phyloP scores from a whole-genome alignment of 1,140 invertebrate genomes.

The Drosophila seguyi region DNA sequence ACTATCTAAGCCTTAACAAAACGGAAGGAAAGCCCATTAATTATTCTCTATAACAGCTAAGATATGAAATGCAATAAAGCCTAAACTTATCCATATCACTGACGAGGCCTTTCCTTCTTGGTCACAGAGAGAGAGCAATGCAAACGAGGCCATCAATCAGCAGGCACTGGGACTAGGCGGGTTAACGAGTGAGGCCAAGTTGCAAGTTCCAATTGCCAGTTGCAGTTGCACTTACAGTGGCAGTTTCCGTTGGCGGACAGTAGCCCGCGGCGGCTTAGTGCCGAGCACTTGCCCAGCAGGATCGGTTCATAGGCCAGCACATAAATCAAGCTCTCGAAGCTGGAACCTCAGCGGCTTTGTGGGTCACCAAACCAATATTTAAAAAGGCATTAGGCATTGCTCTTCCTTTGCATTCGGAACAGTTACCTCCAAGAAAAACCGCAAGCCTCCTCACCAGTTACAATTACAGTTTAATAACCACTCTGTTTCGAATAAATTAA shows the following conservation, averaged over 20 bases:
- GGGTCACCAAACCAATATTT: conserved; percentile 27
- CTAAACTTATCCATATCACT: conserved; percentile 65
- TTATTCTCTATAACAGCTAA: conserved; percentile 70
- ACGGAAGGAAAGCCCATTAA: conserved; percentile 28
- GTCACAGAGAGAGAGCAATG: conserved; percentile 8
- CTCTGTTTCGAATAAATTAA: conserved; percentile 64
- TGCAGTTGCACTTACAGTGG: conserved; percentile 20
- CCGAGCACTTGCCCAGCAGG: conserved; percentile 9
- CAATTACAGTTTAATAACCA: conserved; percentile 59
- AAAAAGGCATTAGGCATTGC: conserved; percentile 12
- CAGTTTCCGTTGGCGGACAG: conserved; percentile 29
- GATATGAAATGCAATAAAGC: conserved; percentile 73
- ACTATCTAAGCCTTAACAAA: conserved; percentile 41
- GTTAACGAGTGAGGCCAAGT: conserved; percentile 64
- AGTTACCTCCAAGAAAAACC: not conserved
- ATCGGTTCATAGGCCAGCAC: conserved; percentile 43
- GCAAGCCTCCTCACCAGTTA: conserved; percentile 18
- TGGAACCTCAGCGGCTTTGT: conserved; percentile 8
- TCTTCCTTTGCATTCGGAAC: not conserved
- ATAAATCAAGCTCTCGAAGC: conserved; percentile 57
- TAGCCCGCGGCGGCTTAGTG: conserved; percentile 13
- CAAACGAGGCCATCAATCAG: conserved; percentile 64
- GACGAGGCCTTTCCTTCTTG: conserved; percentile 20
- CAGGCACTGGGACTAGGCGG: conserved; percentile 33
- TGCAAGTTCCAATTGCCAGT: conserved; percentile 33